Conservation (phyloP, 2,797 vertebrate species). For the Heteromormyrus szaboi region DNA sequence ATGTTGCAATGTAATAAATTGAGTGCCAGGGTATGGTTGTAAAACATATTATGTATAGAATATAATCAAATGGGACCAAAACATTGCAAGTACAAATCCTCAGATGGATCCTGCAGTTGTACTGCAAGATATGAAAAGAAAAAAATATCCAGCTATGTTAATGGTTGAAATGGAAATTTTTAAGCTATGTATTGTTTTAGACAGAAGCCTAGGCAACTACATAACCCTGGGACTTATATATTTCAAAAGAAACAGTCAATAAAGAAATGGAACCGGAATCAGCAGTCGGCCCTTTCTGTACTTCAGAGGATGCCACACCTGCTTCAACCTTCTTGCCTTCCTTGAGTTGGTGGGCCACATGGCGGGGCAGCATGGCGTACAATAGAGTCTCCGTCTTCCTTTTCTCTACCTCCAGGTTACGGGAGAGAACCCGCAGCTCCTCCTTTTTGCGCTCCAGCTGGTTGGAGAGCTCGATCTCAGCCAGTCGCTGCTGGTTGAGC, state of each 20-base stretch:
- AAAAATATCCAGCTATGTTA: background rate
- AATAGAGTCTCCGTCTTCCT: constrained; percentile 68
- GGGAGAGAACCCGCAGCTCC: constrained; percentile 65
- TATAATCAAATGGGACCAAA: background rate
- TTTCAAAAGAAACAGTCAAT: background rate
- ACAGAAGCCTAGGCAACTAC: background rate
- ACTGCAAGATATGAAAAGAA: background rate
- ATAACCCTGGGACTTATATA: background rate
- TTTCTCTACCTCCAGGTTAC: constrained; percentile 62
- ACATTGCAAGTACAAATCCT: background rate
- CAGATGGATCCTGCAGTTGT: background rate
- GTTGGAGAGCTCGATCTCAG: constrained; percentile 67
- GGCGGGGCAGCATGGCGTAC: constrained; percentile 64
- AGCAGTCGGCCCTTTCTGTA: background rate
- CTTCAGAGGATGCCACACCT: constrained; percentile 42
- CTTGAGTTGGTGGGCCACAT: constrained; percentile 69
- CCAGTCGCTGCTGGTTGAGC: constrained; percentile 67
- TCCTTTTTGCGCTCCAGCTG: constrained; percentile 73
- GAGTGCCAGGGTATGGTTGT: background rate
- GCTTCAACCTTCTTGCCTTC: constrained; percentile 64
- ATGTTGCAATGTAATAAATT: background rate
- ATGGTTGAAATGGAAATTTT: background rate
- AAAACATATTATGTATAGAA: background rate
- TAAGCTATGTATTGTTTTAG: background rate
- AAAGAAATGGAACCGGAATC: background rate